Evolutionary conservation across 2,888 invertebrate species (phyloP), one percentile per base, ranked within the genome.

Genomic region (Agrochola lota): DNA sequence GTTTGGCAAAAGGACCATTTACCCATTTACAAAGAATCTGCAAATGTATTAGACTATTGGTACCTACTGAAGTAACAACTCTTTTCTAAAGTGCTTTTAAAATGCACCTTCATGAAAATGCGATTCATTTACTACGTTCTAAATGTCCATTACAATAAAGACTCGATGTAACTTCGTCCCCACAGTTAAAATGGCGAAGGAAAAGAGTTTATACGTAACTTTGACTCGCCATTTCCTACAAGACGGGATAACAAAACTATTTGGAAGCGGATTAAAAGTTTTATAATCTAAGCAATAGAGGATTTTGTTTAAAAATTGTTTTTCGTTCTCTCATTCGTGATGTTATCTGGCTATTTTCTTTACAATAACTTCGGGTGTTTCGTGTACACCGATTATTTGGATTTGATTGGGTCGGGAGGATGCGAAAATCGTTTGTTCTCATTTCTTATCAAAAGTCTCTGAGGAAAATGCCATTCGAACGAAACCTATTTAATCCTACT

Each of bases 161-260:
- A 80, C 49, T 76, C 46, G n/a, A 49, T 43, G 63, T 72, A 64
- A 77, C 64, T 76, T 75, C 17, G 64, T 69, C 62, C 30, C 6
- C 64, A 49, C 70, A 74, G 68, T 77, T 78, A 35, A 78, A 82
- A 87, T 60, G 64, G 63, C 64, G 46, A 67, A 77, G 66, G 71
- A 75, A 86, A 86, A 74, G 70, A 75, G 77, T 81, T 76, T 82
- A 77, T 77, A 60, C 67, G 62, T 74, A 86, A 78, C 80, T 85
- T 74, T 78, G 73, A 74, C 78, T 84, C n/a, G 74, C 71, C 40
- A 72, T 86, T 87, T 83, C 76, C 79, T 73, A 70, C 30, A 52
- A 71, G 40, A 82, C 68, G 77, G 72, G 69, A 82, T 86, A 87
- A 87, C 86, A 86, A 81, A 83, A 80, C 82, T 81, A 86, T 87